These are phyloP conservation scores for Dryocosmus kuriphilus DNA, from an alignment of 2,888 invertebrate genomes.

Conservation along the genomic window DNA sequence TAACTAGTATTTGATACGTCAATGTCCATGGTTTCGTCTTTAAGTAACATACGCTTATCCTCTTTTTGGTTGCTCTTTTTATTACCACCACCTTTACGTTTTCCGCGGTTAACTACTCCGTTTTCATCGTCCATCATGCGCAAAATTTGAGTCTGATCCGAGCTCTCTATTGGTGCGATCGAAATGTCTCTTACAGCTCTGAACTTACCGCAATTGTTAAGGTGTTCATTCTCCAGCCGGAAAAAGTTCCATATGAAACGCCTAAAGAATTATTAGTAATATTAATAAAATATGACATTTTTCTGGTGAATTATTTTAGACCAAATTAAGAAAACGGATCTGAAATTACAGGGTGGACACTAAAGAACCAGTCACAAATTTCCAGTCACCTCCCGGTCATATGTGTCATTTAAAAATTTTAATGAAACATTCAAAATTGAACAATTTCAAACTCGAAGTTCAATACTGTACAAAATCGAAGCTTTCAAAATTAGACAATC, in stretches of 20 bases:
- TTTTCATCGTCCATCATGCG: slow-evolving; percentile 97
- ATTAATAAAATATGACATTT: too few species aligned
- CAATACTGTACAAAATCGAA: too few species aligned
- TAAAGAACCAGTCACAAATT: too few species aligned
- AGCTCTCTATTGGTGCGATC: slow-evolving; percentile 94
- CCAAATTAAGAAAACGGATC: not conserved
- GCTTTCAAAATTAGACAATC: too few species aligned
- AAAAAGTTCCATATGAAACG: slow-evolving; percentile 99
- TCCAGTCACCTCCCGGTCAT: too few species aligned
- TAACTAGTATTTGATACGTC: slow-evolving; percentile 75
- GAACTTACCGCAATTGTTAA: slow-evolving; percentile 99
- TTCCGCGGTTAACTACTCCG: slow-evolving; percentile 88
- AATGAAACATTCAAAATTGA: too few species aligned
- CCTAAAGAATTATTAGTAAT: slow-evolving; percentile 76
- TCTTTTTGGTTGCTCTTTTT: slow-evolving; percentile 75
- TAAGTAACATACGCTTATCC: slow-evolving; percentile 78
- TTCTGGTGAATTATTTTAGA: not conserved
- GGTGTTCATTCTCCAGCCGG: slow-evolving; percentile 98
- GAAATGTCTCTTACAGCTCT: slow-evolving; percentile 98
- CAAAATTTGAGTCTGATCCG: slow-evolving; percentile 92
- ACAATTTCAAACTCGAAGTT: too few species aligned
- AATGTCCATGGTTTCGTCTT: slow-evolving; percentile 75
- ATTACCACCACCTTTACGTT: slow-evolving; percentile 77
- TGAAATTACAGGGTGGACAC: not conserved
- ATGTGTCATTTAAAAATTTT: too few species aligned